These are phyloP conservation scores for Calonectris borealis DNA, from an alignment of 2,113 vertebrate species.

Conservation along the genomic window DNA sequence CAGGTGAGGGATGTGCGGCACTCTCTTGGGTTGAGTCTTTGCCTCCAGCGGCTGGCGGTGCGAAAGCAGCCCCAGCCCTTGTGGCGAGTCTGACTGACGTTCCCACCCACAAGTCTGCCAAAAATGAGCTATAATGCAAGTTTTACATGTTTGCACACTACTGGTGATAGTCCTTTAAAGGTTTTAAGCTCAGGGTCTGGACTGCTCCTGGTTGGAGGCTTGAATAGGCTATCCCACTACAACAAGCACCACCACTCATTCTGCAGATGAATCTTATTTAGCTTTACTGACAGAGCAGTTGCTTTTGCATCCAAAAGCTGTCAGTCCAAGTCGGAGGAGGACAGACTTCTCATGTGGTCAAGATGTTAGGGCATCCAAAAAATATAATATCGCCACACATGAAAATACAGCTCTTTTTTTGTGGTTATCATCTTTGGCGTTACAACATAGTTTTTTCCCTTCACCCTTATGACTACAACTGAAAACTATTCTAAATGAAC, in stretches of 20 bases:
- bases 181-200: neutral
- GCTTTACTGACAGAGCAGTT: neutral
- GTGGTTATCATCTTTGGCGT: neutral
- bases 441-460: neutral
- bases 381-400: neutral
- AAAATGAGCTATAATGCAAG: neutral
- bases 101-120: neutral
- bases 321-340: neutral
- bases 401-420: neutral
- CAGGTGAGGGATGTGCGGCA: neutral
- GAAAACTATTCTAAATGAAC: neutral
- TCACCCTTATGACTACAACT: neutral
- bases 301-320: neutral
- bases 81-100: neutral
- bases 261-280: neutral
- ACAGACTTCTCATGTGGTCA: neutral
- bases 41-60: fast-evolving
- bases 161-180: neutral
- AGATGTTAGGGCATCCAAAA: neutral
- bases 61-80: neutral
- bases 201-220: neutral
- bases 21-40: neutral
- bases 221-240: neutral
- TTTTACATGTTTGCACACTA: neutral
- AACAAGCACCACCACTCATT: neutral